Percentiles rank a stretch among this genome's conserved stretches.
Conservation (phyloP, 2,888 invertebrate genomes). For the Drosophila anceps region DNA sequence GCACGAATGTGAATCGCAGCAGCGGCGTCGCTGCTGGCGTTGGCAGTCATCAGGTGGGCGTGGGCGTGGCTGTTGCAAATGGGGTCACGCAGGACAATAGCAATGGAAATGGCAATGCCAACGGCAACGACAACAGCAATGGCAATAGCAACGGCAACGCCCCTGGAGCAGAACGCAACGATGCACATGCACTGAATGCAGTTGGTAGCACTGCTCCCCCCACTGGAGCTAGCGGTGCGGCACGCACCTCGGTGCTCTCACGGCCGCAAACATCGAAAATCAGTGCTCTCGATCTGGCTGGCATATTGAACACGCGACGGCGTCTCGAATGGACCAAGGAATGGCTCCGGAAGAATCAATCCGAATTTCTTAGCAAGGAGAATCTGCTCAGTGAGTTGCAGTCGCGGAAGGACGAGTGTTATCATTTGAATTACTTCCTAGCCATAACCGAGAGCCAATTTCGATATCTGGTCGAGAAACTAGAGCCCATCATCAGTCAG, state of each 20-base stretch:
- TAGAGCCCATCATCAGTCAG: conserved; percentile 83
- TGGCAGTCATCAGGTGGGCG: conserved; percentile 67
- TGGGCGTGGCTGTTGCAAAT: conserved; percentile 57
- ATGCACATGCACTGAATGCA: conserved; percentile 43
- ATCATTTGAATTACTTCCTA: conserved; percentile 84
- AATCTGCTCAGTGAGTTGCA: conserved; percentile 83
- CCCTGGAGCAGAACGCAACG: conserved; percentile 55
- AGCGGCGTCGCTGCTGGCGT: conserved; percentile 55
- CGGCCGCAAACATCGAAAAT: conserved; percentile 75
- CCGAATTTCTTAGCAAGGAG: conserved; percentile 83
- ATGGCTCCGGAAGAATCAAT: conserved; percentile 83
- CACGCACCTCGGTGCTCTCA: conserved; percentile 68
- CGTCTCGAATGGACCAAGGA: conserved; percentile 84
- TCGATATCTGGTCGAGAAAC: conserved; percentile 82
- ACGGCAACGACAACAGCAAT: conserved; percentile 59
- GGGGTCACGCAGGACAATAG: conserved; percentile 75
- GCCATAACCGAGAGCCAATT: conserved; percentile 84
- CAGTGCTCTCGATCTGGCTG: conserved; percentile 81
- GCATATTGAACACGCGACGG: conserved; percentile 82
- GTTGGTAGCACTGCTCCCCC: conserved; percentile 23
- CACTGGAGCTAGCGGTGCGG: conserved; percentile 59
- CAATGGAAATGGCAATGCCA: conserved; percentile 60
- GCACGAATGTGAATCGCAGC: conserved; percentile 78
- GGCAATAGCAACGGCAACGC: conserved; percentile 61
- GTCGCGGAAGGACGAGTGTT: conserved; percentile 83